phyloP scores from a whole-genome alignment of 1,140 invertebrate species.

The Lepidurus couesii region DNA sequence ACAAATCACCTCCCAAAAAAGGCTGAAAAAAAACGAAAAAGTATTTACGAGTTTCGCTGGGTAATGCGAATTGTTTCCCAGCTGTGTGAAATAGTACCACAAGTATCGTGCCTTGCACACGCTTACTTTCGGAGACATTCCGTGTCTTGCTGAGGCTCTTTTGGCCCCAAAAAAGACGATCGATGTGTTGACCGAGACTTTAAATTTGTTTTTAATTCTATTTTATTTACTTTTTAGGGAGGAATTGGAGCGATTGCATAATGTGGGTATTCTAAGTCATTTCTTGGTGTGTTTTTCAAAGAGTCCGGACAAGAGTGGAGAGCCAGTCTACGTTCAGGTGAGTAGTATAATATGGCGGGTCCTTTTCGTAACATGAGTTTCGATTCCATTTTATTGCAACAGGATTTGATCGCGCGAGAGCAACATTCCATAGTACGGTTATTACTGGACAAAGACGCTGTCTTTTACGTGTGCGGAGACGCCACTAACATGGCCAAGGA shows the following conservation, averaged over 20 bases:
- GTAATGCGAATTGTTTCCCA: neutral
- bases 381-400: neutral
- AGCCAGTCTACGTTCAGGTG: neutral
- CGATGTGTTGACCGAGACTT: neutral
- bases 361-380: too few species aligned
- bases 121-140: neutral
- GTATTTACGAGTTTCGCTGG: neutral
- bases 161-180: neutral
- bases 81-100: neutral
- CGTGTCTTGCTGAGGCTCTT: neutral
- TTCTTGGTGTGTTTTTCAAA: neutral
- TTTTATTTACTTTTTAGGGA: neutral
- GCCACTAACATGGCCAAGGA: constrained; percentile 63
- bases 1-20: neutral
- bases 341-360: neutral
- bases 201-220: neutral
- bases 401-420: constrained; percentile 53
- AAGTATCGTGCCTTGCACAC: neutral
- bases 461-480: constrained; percentile 73
- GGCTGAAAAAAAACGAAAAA: neutral
- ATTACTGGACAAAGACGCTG: constrained; percentile 51
- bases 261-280: neutral
- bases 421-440: constrained; percentile 52
- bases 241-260: neutral
- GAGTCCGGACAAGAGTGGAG: neutral